Evolutionary conservation across 2,888 invertebrate genomes (phyloP), one percentile per base, ranked within the genome.

Genomic region (Meliscaeva auricollis): DNA sequence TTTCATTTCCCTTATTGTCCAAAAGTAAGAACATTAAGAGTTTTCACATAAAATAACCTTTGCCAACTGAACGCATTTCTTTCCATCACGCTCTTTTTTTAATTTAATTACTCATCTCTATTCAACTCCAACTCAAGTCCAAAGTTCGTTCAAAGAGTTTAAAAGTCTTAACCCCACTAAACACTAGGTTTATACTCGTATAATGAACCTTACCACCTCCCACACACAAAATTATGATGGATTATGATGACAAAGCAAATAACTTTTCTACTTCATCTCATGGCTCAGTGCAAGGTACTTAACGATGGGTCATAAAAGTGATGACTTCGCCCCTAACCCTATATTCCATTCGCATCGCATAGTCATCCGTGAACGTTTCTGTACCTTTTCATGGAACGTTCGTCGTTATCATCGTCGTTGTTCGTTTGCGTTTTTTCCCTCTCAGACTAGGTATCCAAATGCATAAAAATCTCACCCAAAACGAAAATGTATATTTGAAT

Each of bases 231-330:
- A 32, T 35, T 60, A 77, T 69, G 76, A 69, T 77, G 52, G 69
- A 77, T 77, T 77, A 62, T 62, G 66, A 60, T 60, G 76, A 69
- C 60, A 60, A 69, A 56, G 52, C 30, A 44, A 77, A 77, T 60
- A 60, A 41, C 69, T 69, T 77, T n/a, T 52, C 32, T 48, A 46
- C 56, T 58, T 38, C 54, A 56, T 58, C 58, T n/a, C 17, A 17
- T 48, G 52, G 13, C 35, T 38, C 46, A 46, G 15, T 44, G 44
- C 38, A 68, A 76, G 22, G 68, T 46, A 46, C 54, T 74, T 74
- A 80, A 80, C 68, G 80, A 74, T 62, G 20, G 66, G 52, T 74
- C 74, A 74, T 80, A 80, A 80, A 74, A 46, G 32, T 60, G 66
- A 60, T 60, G 66, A 41, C 64, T 73, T 52, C 22, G 66, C 60